Evolutionary conservation across 2,113 vertebrate genomes (phyloP).

Genomic region (Morone chrysops): DNA sequence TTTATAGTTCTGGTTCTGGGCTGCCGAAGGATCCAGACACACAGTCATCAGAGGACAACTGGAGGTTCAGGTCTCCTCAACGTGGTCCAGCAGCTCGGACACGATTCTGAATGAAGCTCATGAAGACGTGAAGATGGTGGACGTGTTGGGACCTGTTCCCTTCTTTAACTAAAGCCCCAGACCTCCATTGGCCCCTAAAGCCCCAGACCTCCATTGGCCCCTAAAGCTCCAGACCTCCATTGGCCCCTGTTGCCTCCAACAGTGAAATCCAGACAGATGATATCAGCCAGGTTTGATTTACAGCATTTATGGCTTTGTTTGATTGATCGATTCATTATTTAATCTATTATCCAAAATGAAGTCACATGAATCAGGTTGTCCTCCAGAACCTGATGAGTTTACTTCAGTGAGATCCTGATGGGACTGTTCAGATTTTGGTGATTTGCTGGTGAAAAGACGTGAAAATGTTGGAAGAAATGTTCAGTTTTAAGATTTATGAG

Average conservation of each 20-base stretch:
- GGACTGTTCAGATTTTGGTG: constrained; percentile 27
- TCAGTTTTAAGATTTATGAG: not conserved
- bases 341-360: not conserved
- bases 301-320: constrained; percentile 6
- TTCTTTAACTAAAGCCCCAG: no score
- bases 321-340: not conserved
- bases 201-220: no score
- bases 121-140: no score
- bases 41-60: not conserved
- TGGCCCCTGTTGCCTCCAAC: no score
- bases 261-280: not conserved
- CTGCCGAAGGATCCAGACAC: not conserved
- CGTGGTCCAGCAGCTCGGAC: not conserved
- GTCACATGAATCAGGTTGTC: not conserved
- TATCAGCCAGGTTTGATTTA: not conserved
- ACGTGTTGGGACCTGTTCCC: no score
- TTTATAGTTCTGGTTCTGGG: not conserved
- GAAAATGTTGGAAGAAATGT: constrained; percentile 41
- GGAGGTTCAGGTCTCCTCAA: not conserved
- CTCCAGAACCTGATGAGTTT: not conserved
- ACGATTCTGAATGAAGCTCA: no score
- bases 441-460: constrained; percentile 43
- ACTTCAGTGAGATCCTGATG: not conserved
- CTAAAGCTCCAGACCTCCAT: no score
- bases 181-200: no score